Base-by-base conservation (phyloP, 2,888 invertebrate genomes). In the Plemyria rubiginata region DNA sequence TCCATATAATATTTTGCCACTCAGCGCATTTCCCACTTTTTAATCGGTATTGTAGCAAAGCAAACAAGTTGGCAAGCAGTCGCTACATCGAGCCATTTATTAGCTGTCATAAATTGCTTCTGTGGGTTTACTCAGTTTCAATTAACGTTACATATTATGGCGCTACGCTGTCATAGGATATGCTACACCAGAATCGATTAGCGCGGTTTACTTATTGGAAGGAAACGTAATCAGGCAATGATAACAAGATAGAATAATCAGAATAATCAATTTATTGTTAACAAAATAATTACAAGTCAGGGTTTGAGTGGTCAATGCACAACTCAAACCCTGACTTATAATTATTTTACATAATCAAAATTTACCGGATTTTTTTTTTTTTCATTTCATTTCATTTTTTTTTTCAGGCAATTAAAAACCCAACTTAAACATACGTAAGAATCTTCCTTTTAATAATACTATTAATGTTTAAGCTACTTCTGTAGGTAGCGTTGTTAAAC, bases 61-160 rank as follows among this genome's bases (percentile, higher is more conserved):
- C 75, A 78, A 80, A 82, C 83, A 84, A 71, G 71, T 78, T 77
- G 77, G 73, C 74, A 72, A 71, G 70, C 75, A 75, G 76, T 74
- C 61, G 65, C 62, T 57, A 51, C 65, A 72, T 76, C 73, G 73
- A 49, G 46, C 77, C 79, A 78, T 82, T 82, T 81, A 78, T 79
- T 79, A 81, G 80, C 79, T 75, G 75, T 81, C 82, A 84, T 85
- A 85, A 84, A 85, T 85, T 82, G 84, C 76, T 76, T 78, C 74
- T 76, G 81, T 59, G 78, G 80, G 84, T 81, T 84, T 80, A 79
- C 82, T 82, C 79, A 74, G 80, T 80, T 81, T 84, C 84, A 85
- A 85, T 81, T 70, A 72, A 70, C 65, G 68, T 66, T 64, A 60
- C 65, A 66, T 64, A 53, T 53, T 53, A 60, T 76, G 72, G 72